Percentiles rank a stretch among this genome's conserved stretches.
phyloP scores from a whole-genome alignment of 2,797 vertebrate genomes.

The Hyperoplus immaculatus region DNA sequence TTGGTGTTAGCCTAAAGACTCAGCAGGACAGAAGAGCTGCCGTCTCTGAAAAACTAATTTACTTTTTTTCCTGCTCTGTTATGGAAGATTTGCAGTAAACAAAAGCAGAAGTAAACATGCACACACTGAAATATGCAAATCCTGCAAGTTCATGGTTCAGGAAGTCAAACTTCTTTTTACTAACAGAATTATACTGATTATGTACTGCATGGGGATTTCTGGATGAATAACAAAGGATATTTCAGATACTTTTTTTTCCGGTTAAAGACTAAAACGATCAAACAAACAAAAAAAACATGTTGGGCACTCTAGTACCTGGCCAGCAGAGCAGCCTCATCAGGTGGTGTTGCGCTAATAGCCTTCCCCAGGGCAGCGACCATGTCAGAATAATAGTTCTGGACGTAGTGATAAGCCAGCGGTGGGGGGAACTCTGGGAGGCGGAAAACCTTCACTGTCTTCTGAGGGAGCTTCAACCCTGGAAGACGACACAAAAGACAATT shows the following conservation, averaged over 20 bases:
- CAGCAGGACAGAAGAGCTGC: background rate
- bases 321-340: slow-evolving; percentile 89
- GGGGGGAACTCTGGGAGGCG: slow-evolving; percentile 94
- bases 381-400: slow-evolving; percentile 91
- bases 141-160: background rate
- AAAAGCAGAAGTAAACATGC: background rate
- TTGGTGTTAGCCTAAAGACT: background rate
- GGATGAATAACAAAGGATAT: background rate
- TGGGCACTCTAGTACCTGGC: slow-evolving; percentile 83
- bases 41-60: background rate
- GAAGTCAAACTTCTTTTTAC: background rate
- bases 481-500: background rate
- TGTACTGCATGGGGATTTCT: background rate
- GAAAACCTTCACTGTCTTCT: slow-evolving; percentile 85
- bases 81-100: background rate
- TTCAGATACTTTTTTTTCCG: too few relatives aligned
- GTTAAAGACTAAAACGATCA: background rate
- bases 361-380: slow-evolving; percentile 88
- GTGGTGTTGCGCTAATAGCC: slow-evolving; percentile 83
- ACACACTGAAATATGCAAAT: background rate
- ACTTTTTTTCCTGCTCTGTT: background rate
- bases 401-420: slow-evolving; percentile 89
- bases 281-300: too few relatives aligned
- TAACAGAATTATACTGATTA: background rate
- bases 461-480: slow-evolving; percentile 81